phyloP scores from a whole-genome alignment of 53 echinoderm and acorn worm species.

The Pentamera pediparva region DNA sequence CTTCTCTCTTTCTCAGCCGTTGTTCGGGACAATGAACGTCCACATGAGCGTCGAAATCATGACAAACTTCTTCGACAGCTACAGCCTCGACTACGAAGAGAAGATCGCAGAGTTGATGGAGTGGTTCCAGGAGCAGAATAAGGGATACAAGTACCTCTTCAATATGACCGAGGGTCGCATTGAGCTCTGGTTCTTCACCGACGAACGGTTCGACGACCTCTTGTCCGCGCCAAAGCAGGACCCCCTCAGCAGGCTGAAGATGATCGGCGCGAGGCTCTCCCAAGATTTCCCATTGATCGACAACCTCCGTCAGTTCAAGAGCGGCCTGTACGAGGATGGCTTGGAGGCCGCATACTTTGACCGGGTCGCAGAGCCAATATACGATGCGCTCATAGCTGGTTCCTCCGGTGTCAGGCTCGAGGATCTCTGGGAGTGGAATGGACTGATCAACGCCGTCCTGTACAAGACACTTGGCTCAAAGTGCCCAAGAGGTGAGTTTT shows the following conservation, averaged over 20 bases:
- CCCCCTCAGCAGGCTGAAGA: neutral
- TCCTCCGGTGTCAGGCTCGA: neutral
- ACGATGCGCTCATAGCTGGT: neutral
- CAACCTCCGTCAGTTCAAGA: neutral
- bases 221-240: neutral
- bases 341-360: neutral
- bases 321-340: neutral
- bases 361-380: neutral
- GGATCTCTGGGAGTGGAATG: conserved; percentile 18
- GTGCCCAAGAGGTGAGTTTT: neutral
- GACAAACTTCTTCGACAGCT: neutral
- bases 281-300: conserved; percentile 14
- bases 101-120: neutral
- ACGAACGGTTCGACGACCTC: conserved; percentile 18
- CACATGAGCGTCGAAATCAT: conserved; percentile 5
- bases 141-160: conserved; percentile 4
- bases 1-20: conserved; percentile 14
- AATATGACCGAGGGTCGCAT: conserved; percentile 2
- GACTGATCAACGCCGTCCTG: neutral
- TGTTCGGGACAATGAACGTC: conserved; percentile 1
- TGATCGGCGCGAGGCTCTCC: neutral
- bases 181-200: conserved; percentile 21
- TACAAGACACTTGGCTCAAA: neutral
- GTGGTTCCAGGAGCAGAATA: neutral
- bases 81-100: neutral